phyloP scores from a whole-genome alignment of 2,888 invertebrate species.

The Sphinx pinastri region DNA sequence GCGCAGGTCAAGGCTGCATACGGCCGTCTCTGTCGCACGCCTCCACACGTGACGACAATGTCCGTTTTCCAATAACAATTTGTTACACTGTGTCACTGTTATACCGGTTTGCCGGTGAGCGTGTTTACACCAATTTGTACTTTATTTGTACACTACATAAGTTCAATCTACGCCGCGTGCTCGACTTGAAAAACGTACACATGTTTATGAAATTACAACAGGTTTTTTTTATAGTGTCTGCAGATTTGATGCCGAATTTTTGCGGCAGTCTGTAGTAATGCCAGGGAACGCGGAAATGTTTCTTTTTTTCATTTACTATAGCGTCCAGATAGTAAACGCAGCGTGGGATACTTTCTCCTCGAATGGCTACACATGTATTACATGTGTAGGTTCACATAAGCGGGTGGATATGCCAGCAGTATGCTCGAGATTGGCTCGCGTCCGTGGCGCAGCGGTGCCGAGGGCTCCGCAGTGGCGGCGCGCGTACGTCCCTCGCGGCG shows the following conservation, averaged over 20 bases:
- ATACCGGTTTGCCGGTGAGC: constrained; percentile 28
- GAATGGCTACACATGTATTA: background rate
- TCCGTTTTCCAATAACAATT: constrained; percentile 44
- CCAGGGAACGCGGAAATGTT: constrained; percentile 35
- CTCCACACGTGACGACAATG: constrained; percentile 51
- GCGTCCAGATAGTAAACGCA: background rate
- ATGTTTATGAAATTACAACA: constrained; percentile 33
- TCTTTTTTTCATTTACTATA: constrained; percentile 10
- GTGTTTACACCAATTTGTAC: constrained; percentile 30
- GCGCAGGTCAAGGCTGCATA: constrained; percentile 72
- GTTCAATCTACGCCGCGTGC: constrained; percentile 28
- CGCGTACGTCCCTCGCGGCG: too few relatives aligned
- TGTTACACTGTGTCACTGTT: constrained; percentile 36
- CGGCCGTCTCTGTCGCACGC: constrained; percentile 48
- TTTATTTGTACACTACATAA: constrained; percentile 26
- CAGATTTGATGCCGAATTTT: constrained; percentile 32
- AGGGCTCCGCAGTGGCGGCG: too few relatives aligned
- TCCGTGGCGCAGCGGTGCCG: background rate
- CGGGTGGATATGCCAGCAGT: background rate
- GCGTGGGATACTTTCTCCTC: background rate
- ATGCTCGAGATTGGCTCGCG: background rate
- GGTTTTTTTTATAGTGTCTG: constrained; percentile 31
- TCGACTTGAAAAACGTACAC: constrained; percentile 29
- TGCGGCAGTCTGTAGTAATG: constrained; percentile 32
- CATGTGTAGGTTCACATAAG: background rate